Conservation (phyloP, 2,113 vertebrate genomes). For the Ifrita kowaldi region DNA sequence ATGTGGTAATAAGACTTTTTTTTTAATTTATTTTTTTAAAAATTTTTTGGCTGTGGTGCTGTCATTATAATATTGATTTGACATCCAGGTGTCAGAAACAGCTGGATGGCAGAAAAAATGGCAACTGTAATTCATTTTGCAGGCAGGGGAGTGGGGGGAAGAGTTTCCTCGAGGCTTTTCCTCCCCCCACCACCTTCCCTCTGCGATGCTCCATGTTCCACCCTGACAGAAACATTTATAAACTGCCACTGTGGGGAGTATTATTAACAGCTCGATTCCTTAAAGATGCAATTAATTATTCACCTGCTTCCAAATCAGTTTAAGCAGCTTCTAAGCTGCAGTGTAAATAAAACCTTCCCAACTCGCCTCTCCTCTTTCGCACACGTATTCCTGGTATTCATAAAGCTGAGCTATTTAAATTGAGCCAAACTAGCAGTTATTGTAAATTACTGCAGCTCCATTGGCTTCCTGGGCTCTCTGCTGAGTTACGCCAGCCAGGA, state of each 20-base stretch:
- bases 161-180: constrained; percentile 7
- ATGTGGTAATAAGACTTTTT: background rate
- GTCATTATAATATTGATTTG: constrained; percentile 17
- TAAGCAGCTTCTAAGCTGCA: constrained; percentile 47
- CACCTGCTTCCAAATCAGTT: constrained; percentile 66
- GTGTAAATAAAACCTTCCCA: constrained; percentile 44
- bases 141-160: background rate
- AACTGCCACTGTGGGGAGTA: constrained; percentile 31
- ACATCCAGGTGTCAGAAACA: constrained; percentile 44
- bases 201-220: background rate
- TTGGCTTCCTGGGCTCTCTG: background rate
- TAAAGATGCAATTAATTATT: constrained; percentile 71
- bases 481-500: constrained; percentile 13
- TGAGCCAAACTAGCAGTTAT: constrained; percentile 44
- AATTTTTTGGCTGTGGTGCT: background rate
- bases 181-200: background rate
- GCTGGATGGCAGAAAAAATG: constrained; percentile 25
- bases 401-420: constrained; percentile 23
- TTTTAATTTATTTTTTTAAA: background rate
- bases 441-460: constrained; percentile 46
- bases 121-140: constrained; percentile 1
- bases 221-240: constrained; percentile 36
- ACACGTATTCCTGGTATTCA: background rate
- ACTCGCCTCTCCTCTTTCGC: background rate
- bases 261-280: constrained; percentile 63